phyloP scores from a whole-genome alignment of 2,888 invertebrate species.

The Dicranocentrus wangi region DNA sequence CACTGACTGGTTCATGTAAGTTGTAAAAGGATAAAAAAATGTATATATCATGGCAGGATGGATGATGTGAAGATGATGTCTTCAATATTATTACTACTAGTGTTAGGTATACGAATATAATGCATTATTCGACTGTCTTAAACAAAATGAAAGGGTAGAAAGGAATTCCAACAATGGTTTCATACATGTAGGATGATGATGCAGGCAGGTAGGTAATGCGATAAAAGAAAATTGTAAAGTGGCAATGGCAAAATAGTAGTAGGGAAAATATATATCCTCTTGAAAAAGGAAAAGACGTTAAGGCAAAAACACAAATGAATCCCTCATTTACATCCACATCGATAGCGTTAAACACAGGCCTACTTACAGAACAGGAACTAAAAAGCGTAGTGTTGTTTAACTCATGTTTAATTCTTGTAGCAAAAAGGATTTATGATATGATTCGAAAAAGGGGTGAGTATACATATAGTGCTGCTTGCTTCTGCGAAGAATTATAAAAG shows the following conservation, averaged over 20 bases:
- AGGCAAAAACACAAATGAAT: not conserved
- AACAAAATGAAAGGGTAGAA: conserved; percentile 16
- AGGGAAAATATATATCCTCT: not conserved
- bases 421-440: conserved; percentile 4
- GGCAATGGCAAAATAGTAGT: not conserved
- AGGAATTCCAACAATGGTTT: not conserved
- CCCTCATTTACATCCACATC: not conserved
- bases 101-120: not conserved
- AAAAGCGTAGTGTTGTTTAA: conserved; percentile 1
- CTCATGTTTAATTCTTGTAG: not conserved
- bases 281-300: not conserved
- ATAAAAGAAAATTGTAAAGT: not conserved
- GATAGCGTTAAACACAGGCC: not conserved
- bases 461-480: too few relatives aligned
- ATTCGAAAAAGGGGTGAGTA: not conserved
- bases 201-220: not conserved
- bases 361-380: conserved; percentile 22
- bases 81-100: not conserved
- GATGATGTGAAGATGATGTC: conserved; percentile 13
- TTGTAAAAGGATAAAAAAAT: not conserved
- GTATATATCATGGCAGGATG: conserved; percentile 1
- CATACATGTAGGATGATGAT: too few relatives aligned
- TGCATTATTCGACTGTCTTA: too few relatives aligned
- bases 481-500: too few relatives aligned
- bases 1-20: not conserved